Evolutionary conservation across 1,140 invertebrate species (phyloP).

Genomic region (Diorhabda elongata): DNA sequence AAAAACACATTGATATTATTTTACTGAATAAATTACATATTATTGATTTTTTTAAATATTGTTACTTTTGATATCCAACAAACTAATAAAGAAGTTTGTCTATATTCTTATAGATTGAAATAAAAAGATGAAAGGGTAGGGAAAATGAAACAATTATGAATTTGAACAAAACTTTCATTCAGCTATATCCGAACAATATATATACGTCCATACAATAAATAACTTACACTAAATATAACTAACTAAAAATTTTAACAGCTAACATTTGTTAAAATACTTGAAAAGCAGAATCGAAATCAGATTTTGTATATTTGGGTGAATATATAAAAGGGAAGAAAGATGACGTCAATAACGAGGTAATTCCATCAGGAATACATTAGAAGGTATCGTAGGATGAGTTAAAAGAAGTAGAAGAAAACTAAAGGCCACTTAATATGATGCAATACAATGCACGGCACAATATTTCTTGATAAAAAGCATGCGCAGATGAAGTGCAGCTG

Average conservation of each 20-base stretch:
- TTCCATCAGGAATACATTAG: no score
- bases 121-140: no score
- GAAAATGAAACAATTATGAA: neutral
- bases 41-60: no score
- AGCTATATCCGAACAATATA: neutral
- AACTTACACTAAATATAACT: neutral
- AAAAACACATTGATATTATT: no score
- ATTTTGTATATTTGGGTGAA: neutral
- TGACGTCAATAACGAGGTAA: neutral
- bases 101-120: no score
- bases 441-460: neutral
- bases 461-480: neutral
- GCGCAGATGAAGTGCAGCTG: no score
- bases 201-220: conserved; percentile 1
- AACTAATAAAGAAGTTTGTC: no score
- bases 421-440: neutral
- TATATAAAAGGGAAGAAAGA: neutral
- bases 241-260: neutral
- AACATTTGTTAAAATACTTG: neutral
- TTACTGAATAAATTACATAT: no score
- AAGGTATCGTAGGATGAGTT: no score
- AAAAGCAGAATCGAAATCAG: neutral
- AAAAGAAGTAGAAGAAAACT: no score
- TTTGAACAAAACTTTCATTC: neutral
- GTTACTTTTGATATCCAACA: no score